Evolutionary conservation across 2,797 vertebrate genomes (phyloP).

Genomic region (Lophotriccus pileatus): DNA sequence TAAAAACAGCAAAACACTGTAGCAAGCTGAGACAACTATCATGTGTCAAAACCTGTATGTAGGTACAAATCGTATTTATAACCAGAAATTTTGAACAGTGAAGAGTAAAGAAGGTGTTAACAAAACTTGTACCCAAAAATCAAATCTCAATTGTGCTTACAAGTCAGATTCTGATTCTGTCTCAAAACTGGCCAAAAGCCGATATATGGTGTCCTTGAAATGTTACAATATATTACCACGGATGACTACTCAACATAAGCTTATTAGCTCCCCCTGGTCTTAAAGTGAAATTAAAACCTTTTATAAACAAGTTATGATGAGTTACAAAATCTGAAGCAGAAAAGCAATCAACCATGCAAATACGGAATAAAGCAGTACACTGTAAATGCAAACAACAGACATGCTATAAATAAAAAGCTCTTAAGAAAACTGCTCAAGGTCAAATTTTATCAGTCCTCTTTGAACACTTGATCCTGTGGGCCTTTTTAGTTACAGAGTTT

Average conservation of each 20-base stretch:
- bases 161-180: not conserved
- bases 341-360: conserved; percentile 50
- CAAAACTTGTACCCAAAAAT: not conserved
- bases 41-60: not conserved
- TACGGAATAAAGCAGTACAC: conserved; percentile 7
- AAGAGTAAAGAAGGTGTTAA: not conserved
- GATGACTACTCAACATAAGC: not conserved
- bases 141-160: not conserved
- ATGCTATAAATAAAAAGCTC: conserved; percentile 50
- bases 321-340: conserved; percentile 16
- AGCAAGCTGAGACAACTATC: not conserved
- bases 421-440: conserved; percentile 28
- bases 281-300: conserved; percentile 34
- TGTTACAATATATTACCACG: not conserved
- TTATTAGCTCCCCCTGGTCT: conserved; percentile 2
- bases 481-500: not conserved
- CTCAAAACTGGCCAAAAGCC: not conserved
- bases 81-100: not conserved
- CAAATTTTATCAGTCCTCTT: conserved; percentile 6
- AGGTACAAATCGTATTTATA: not conserved
- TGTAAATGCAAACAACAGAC: conserved; percentile 20
- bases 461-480: not conserved
- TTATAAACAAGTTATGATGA: conserved; percentile 17
- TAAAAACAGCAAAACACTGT: not conserved
- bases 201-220: not conserved